Conservation (phyloP, 1,140 invertebrate species). For the Geopemphigus sp. region DNA sequence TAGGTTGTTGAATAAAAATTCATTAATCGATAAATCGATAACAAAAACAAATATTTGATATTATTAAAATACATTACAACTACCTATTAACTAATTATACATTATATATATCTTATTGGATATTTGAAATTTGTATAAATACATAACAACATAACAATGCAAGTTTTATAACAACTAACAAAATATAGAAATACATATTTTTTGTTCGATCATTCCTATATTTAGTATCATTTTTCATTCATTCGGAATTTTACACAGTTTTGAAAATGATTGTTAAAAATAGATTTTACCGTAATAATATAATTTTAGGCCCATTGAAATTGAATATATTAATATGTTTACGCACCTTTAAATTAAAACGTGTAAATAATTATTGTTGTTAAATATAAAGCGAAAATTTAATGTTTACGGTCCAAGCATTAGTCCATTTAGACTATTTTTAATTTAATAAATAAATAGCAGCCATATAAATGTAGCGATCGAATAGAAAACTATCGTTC, state of each 20-base stretch:
- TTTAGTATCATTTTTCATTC: neutral
- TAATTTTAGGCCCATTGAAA: neutral
- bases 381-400: no score
- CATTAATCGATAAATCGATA: no score
- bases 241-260: neutral
- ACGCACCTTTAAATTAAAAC: neutral
- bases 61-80: neutral
- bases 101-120: neutral
- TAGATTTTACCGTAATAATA: neutral
- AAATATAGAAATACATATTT: neutral
- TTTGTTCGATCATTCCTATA: constrained; percentile 2
- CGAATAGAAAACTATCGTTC: neutral
- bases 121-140: neutral
- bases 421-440: no score
- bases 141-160: neutral
- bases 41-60: no score
- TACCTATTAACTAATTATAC: no score
- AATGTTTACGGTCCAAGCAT: no score
- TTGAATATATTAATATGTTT: neutral
- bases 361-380: neutral
- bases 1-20: no score
- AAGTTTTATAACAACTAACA: neutral
- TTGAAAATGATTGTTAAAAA: neutral
- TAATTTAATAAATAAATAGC: no score
- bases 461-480: neutral